phyloP scores from a whole-genome alignment of 1,140 invertebrate genomes.

The Sarcophaga peregrina region DNA sequence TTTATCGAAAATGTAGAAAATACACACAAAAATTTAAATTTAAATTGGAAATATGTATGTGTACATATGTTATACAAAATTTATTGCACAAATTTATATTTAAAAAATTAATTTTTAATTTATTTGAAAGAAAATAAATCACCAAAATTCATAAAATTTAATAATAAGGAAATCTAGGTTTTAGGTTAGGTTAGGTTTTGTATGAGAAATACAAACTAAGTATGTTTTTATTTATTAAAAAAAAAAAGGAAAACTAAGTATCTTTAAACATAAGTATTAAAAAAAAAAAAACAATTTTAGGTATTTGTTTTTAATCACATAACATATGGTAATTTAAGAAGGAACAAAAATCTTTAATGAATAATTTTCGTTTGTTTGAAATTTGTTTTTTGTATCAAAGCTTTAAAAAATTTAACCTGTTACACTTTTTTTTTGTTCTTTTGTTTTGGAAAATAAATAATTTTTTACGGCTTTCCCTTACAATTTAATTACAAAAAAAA shows the following conservation, averaged over 20 bases:
- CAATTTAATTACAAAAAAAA: no score
- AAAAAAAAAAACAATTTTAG: not conserved
- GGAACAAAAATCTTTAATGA: not conserved
- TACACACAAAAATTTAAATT: not conserved
- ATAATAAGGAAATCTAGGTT: not conserved
- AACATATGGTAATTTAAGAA: not conserved
- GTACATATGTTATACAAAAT: not conserved
- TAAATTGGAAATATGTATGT: not conserved
- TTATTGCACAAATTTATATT: conserved; percentile 1
- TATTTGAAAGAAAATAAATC: not conserved
- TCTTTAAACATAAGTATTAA: not conserved
- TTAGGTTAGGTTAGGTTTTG: no score
- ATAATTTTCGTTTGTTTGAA: not conserved
- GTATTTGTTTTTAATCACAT: not conserved
- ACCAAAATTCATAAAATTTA: not conserved
- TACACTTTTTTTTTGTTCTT: not conserved
- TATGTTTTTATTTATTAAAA: not conserved
- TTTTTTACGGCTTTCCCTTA: not conserved
- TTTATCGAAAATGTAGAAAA: not conserved
- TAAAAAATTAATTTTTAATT: not conserved
- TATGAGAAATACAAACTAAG: not conserved
- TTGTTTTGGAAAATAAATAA: not conserved
- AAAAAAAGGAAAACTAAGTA: not conserved
- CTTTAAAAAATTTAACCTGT: not conserved
- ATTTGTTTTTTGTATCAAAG: not conserved